Percentiles rank a stretch among this genome's conserved stretches.
phyloP scores from a whole-genome alignment of 2,888 invertebrate genomes.

The Hirtodrosophila trivittata region DNA sequence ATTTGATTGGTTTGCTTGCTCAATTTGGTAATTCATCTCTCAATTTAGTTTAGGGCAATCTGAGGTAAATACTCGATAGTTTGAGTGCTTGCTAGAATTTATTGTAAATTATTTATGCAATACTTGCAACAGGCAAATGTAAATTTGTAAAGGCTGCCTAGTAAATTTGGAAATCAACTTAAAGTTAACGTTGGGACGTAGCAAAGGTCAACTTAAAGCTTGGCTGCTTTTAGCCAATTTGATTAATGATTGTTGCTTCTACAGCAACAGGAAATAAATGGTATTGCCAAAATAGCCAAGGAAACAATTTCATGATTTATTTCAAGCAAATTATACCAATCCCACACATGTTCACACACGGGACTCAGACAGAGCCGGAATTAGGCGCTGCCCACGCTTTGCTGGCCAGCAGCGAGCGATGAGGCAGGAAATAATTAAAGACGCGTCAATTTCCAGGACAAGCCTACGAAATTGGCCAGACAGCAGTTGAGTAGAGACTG shows the following conservation, averaged over 20 bases:
- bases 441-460: slow-evolving; percentile 21
- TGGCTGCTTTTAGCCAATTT: slow-evolving; percentile 44
- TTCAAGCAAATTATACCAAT: slow-evolving; percentile 31
- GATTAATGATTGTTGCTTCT: slow-evolving; percentile 54
- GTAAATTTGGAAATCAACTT: slow-evolving; percentile 43
- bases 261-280: slow-evolving; percentile 49
- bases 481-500: slow-evolving; percentile 12
- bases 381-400: slow-evolving; percentile 20
- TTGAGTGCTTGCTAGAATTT: too few species aligned
- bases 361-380: slow-evolving; percentile 3
- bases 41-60: too few species aligned
- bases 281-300: slow-evolving; percentile 46
- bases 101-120: too few species aligned
- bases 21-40: too few species aligned
- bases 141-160: too few species aligned
- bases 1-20: slow-evolving; percentile 4
- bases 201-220: slow-evolving; percentile 39
- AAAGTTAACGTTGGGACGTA: slow-evolving; percentile 24
- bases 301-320: slow-evolving; percentile 63
- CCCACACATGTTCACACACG: slow-evolving; percentile 13
- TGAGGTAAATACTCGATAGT: too few species aligned
- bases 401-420: slow-evolving; percentile 63
- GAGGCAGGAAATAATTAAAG: slow-evolving; percentile 12
- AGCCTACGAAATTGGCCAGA: slow-evolving; percentile 4
- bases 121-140: slow-evolving; percentile 28